A percentile compares a stretch with the other conserved stretches of the same genome.
Conservation (phyloP, 2,113 vertebrate species). For the Hirundichthys speculiger region DNA sequence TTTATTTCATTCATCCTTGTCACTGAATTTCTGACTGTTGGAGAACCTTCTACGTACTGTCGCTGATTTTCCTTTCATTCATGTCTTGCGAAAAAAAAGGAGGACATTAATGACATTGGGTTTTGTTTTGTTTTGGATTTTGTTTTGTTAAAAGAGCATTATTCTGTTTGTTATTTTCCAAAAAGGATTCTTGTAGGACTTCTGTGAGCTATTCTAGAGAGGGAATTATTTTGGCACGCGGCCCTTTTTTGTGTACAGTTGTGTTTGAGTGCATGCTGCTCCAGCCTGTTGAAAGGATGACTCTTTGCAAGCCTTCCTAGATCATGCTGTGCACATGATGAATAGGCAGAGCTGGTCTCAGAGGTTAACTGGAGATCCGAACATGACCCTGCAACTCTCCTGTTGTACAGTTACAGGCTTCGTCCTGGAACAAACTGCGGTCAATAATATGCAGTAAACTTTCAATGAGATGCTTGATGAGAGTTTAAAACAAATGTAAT, state of each 20-base stretch:
- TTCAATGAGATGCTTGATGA: not conserved
- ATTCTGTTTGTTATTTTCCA: not conserved
- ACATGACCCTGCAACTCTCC: conserved; percentile 57
- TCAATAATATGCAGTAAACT: conserved; percentile 42
- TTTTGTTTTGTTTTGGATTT: too few species aligned
- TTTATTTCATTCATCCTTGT: too few species aligned
- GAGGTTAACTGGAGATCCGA: conserved; percentile 47
- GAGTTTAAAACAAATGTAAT: not conserved
- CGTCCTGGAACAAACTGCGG: conserved; percentile 53
- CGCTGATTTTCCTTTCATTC: too few species aligned
- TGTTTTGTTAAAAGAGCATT: too few species aligned
- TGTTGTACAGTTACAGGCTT: conserved; percentile 40
- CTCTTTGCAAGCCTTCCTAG: conserved; percentile 58
- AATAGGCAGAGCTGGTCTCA: conserved; percentile 63
- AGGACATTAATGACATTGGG: too few species aligned
- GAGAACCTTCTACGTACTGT: too few species aligned
- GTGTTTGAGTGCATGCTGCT: conserved; percentile 16
- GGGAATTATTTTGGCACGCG: conserved; percentile 32
- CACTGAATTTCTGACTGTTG: too few species aligned
- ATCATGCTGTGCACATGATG: conserved; percentile 77
- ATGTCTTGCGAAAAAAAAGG: too few species aligned
- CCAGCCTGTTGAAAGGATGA: conserved; percentile 73
- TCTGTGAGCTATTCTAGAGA: not conserved
- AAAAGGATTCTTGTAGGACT: conserved; percentile 3
- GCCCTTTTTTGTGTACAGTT: conserved; percentile 31